Percentiles rank a stretch among this genome's conserved stretches.
Evolutionary conservation across 1,140 invertebrate genomes (phyloP).

Genomic region (Heliconius congener): DNA sequence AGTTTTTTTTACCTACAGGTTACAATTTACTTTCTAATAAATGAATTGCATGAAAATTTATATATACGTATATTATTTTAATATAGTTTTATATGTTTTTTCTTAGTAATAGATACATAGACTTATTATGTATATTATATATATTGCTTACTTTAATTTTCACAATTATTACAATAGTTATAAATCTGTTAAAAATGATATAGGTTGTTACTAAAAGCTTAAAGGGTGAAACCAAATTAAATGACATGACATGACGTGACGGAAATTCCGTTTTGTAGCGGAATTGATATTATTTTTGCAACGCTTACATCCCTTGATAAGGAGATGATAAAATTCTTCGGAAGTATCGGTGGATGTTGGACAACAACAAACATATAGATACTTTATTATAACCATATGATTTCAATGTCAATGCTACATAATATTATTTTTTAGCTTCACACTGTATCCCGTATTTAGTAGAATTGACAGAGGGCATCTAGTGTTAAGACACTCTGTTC

Average conservation of each 20-base stretch:
- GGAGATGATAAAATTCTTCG: constrained; percentile 41
- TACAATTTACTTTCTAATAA: constrained; percentile 10
- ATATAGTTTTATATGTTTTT: background rate
- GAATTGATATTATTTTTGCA: constrained; percentile 48
- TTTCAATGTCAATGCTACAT: constrained; percentile 11
- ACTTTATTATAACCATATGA: constrained; percentile 13
- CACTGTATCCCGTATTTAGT: no score
- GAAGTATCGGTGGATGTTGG: constrained; percentile 34
- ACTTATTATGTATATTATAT: no score
- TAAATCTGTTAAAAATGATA: background rate
- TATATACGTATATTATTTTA: no score
- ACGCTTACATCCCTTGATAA: constrained; percentile 50
- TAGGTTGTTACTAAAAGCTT: background rate
- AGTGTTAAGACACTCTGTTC: no score
- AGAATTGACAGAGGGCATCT: no score
- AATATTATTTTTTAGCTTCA: no score
- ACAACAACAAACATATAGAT: constrained; percentile 25
- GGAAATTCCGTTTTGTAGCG: constrained; percentile 38
- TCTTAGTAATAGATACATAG: no score
- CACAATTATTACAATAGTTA: background rate
- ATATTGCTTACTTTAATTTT: background rate
- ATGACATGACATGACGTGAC: constrained; percentile 18
- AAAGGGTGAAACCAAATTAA: constrained; percentile 2
- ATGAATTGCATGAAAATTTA: background rate
- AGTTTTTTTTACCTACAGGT: constrained; percentile 66